Evolutionary conservation across 2,113 vertebrate genomes (phyloP).

Genomic region (Xerus inauris): DNA sequence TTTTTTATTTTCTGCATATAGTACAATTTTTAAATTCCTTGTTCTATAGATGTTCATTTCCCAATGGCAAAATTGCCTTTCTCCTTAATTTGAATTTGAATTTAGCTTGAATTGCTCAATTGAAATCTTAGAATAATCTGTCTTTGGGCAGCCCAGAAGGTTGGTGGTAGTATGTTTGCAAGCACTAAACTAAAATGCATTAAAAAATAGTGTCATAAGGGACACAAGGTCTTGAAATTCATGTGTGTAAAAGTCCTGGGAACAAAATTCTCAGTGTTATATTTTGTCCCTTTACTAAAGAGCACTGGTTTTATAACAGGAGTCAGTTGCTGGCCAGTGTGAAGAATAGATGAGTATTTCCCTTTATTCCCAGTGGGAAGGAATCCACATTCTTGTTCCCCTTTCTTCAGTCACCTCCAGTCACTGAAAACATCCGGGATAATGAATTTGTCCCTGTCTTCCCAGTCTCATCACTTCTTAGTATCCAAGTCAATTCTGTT

Average conservation of each 20-base stretch:
- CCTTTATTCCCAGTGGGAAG: not conserved
- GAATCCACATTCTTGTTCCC: not conserved
- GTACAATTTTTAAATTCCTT: not conserved
- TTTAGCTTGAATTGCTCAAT: not conserved
- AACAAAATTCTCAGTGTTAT: not conserved
- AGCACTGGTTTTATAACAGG: not conserved
- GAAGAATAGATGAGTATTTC: not conserved
- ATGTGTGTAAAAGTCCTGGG: not conserved
- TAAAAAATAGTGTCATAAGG: not conserved
- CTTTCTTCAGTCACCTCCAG: not conserved
- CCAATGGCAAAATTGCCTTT: not conserved
- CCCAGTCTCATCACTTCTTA: not conserved
- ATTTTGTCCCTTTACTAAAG: no score
- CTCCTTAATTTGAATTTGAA: not conserved
- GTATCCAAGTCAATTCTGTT: not conserved
- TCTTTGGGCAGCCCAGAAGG: not conserved
- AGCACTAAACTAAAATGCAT: not conserved
- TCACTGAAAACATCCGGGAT: not conserved
- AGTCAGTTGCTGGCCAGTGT: not conserved
- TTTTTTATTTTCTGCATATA: not conserved
- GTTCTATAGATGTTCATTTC: not conserved
- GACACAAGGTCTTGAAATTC: not conserved
- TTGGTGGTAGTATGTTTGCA: not conserved
- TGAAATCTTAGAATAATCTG: slow-evolving; percentile 41
- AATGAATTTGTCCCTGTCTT: not conserved